Conservation (phyloP, 2,113 vertebrate genomes). For the Vidua chalybeata region DNA sequence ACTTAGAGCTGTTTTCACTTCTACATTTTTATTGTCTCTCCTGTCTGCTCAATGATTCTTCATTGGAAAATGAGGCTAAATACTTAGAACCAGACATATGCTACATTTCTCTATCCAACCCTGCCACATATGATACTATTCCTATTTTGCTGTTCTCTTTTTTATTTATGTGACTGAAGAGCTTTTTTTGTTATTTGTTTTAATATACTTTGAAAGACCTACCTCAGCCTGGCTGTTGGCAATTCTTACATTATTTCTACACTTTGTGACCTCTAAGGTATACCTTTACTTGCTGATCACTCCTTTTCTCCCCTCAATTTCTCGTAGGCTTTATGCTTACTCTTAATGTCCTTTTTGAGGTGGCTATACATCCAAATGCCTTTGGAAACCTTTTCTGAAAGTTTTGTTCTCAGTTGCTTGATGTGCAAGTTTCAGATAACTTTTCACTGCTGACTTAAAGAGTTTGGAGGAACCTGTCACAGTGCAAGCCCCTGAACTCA, state of each 20-base stretch:
- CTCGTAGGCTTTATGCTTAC: slow-evolving; percentile 45
- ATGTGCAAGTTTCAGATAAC: slow-evolving; percentile 54
- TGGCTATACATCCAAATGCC: slow-evolving; percentile 49
- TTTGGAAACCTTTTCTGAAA: slow-evolving; percentile 53
- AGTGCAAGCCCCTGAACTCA: slow-evolving; percentile 6
- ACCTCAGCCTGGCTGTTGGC: slow-evolving; percentile 47
- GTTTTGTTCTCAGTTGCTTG: slow-evolving; percentile 50
- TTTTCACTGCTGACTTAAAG: slow-evolving; percentile 56
- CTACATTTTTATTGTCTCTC: neutral
- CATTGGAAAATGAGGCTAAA: neutral
- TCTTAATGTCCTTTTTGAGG: slow-evolving; percentile 39
- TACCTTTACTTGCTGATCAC: slow-evolving; percentile 58
- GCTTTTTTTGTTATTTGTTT: slow-evolving; percentile 52
- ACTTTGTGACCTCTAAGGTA: slow-evolving; percentile 32
- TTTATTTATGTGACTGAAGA: slow-evolving; percentile 37
- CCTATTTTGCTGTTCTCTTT: neutral
- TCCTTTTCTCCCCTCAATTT: slow-evolving; percentile 38
- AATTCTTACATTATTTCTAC: slow-evolving; percentile 57
- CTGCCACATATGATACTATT: neutral
- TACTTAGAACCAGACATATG: neutral
- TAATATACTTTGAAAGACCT: slow-evolving; percentile 53
- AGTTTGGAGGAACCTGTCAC: slow-evolving; percentile 32
- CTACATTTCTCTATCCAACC: neutral
- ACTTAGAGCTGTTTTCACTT: neutral
- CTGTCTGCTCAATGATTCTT: neutral